phyloP scores from a whole-genome alignment of 2,113 vertebrate species.

The Eupsittula cactorum region DNA sequence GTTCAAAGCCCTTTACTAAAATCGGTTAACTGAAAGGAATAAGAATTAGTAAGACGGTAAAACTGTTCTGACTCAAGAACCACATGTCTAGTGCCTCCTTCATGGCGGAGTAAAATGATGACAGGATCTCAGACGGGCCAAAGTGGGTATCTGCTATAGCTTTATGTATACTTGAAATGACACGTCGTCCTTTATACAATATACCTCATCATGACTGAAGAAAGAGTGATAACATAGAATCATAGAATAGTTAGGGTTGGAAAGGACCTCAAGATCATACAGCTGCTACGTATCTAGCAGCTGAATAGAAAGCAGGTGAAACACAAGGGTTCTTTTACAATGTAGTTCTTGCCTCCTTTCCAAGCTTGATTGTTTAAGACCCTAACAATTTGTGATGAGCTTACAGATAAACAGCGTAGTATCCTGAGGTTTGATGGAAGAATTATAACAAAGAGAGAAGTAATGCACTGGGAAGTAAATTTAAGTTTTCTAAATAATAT shows the following conservation, averaged over 20 bases:
- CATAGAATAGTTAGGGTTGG: too few relatives aligned
- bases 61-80: not conserved
- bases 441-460: not conserved
- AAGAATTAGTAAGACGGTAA: not conserved
- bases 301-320: not conserved
- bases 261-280: not conserved
- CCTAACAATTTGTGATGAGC: not conserved
- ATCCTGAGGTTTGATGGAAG: not conserved
- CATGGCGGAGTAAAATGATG: not conserved
- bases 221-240: not conserved
- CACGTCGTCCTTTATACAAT: not conserved
- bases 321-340: accelerated
- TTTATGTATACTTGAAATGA: not conserved
- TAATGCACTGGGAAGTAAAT: not conserved
- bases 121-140: not conserved
- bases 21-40: not conserved
- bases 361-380: not conserved
- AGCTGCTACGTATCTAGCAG: not conserved
- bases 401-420: not conserved
- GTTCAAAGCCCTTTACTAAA: not conserved
- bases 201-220: not conserved
- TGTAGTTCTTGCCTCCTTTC: not conserved
- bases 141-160: not conserved
- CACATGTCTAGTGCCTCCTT: not conserved
- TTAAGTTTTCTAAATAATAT: not conserved